Evolutionary conservation across 2,797 vertebrate genomes (phyloP).

Genomic region (Pteronotus mesoamericanus): DNA sequence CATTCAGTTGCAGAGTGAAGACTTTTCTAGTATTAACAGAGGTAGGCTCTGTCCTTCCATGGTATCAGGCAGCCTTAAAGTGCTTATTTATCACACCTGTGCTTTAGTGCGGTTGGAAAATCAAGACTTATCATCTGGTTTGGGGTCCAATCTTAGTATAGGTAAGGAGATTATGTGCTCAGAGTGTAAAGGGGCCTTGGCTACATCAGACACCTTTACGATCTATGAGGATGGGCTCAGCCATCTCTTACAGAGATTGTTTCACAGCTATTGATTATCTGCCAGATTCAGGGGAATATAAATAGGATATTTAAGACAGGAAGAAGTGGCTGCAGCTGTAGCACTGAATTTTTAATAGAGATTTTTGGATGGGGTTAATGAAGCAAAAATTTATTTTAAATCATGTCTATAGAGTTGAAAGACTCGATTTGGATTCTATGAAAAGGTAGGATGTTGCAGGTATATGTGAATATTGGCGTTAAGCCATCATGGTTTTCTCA

Average conservation of each 20-base stretch:
- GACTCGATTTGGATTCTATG: background rate
- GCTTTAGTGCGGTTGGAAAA: background rate
- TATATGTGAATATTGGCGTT: background rate
- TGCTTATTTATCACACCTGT: background rate
- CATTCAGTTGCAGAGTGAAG: background rate
- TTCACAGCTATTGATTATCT: background rate
- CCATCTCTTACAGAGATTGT: background rate
- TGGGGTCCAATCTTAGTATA: background rate
- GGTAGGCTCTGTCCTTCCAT: background rate
- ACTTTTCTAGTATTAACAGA: background rate
- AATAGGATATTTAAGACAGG: background rate
- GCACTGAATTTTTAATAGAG: background rate
- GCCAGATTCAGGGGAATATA: background rate
- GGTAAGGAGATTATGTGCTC: background rate
- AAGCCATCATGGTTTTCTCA: background rate
- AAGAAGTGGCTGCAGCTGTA: background rate
- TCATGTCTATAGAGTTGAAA: background rate
- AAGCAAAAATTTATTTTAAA: background rate
- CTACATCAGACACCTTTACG: background rate
- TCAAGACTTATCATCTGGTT: background rate
- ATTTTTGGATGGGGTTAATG: background rate
- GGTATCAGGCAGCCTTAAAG: background rate
- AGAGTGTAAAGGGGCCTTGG: background rate
- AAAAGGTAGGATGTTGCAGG: background rate
- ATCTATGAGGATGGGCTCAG: background rate